Evolutionary conservation across 2,888 invertebrate genomes (phyloP).

Genomic region (Eupeodes luniger): DNA sequence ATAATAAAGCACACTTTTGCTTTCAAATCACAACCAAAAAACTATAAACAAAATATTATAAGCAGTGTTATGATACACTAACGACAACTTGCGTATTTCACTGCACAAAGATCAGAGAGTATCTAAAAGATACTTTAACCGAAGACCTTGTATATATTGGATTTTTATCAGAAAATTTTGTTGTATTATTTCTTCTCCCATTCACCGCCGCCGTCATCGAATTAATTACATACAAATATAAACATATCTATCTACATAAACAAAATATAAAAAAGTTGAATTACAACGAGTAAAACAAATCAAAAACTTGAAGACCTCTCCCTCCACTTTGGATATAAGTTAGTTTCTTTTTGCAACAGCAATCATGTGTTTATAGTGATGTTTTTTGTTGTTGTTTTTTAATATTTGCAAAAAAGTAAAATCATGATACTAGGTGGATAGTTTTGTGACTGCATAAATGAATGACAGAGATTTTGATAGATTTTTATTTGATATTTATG

Average conservation of each 20-base stretch:
- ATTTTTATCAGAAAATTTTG: constrained; percentile 45
- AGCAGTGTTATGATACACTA: not conserved
- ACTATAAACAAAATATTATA: constrained; percentile 17
- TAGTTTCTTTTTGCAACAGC: constrained; percentile 15
- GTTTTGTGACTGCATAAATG: not conserved
- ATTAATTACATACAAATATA: constrained; percentile 62
- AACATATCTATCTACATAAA: not conserved
- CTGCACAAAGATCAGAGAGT: constrained; percentile 69
- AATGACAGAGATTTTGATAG: not conserved
- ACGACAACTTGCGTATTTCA: constrained; percentile 53
- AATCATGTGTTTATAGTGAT: not conserved
- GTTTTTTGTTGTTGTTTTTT: not conserved
- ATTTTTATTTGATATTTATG: not conserved
- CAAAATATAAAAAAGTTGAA: constrained; percentile 19
- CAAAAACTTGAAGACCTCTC: constrained; percentile 70
- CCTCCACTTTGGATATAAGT: constrained; percentile 49
- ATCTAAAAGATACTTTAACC: constrained; percentile 68
- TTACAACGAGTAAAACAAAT: constrained; percentile 64
- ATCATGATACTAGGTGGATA: not conserved
- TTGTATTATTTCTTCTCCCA: constrained; percentile 43
- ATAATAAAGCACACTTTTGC: constrained; percentile 7
- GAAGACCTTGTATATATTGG: constrained; percentile 71
- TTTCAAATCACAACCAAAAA: constrained; percentile 8
- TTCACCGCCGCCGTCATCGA: constrained; percentile 54
- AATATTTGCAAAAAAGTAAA: not conserved